Base-by-base conservation (phyloP, 2,888 invertebrate genomes). In the Enoplolaimus lenunculus region DNA sequence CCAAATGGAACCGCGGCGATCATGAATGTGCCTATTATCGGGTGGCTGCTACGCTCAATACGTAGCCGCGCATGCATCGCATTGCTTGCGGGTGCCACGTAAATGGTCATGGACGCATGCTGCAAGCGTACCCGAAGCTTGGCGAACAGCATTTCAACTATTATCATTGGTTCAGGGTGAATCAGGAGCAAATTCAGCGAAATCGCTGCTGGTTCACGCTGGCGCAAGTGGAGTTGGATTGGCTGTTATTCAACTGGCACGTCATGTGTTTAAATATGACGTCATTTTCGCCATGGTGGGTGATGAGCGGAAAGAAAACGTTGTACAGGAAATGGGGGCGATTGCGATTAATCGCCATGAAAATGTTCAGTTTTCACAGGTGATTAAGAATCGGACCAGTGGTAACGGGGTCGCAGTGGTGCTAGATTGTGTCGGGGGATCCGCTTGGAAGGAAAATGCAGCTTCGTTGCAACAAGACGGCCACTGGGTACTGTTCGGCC, bases 181-280 rank as follows among this genome's bases (percentile, higher is more conserved):
- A 81, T 81, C 80, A 16, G 75, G 78, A 21, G 72, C 81, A 2
- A 68, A 76, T 70, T 66, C 75, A 13, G 77, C 77, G 33, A 80
- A 82, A 30, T 69, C 74, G 1, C 80, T 82, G n/a, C 75, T 82
- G 62, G 78, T 82, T 29, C 82, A 82, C 72, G 82, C 81, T 34
- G 82, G 80, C 1, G 81, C 78, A 1, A 82, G 81, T 75, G 82
- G 82, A 1, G 81, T 82, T 28, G 82, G 81, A 7, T 81, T 81
- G 7, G 81, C 82, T 21, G 81, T 81, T 21, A 75, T 79, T 33
- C 82, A 82, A 75, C 74, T 82, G 45, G 76, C 73, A 1, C 73
- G 74, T n/a, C 67, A 73, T 29, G 73, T 77, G 34, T 78, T n/a
- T n/a, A n/a, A 77, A 26, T 77, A 77, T 1, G 79, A 77, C 64